Evolutionary conservation across 2,113 vertebrate genomes (phyloP).

Genomic region (Galbula dea): DNA sequence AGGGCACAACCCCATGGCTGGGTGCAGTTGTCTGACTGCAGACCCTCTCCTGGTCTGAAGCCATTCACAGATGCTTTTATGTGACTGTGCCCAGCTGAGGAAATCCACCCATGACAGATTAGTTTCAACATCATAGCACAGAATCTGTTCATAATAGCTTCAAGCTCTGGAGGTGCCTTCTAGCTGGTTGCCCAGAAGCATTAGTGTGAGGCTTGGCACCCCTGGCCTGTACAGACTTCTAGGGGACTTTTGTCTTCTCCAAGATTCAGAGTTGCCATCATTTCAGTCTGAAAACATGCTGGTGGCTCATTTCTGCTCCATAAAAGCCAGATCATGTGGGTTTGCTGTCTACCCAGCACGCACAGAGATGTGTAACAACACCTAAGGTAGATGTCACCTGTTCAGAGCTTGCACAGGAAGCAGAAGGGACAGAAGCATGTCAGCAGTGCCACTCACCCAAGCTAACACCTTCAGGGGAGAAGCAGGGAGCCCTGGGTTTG

Average conservation of each 20-base stretch:
- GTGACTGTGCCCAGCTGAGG: not conserved
- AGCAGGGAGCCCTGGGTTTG: not conserved
- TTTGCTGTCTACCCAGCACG: not conserved
- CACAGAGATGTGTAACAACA: not conserved
- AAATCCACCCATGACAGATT: not conserved
- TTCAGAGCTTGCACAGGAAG: not conserved
- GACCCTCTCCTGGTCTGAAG: not conserved
- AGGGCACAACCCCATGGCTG: not conserved
- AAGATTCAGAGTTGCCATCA: not conserved
- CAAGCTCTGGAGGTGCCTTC: not conserved
- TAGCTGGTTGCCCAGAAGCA: not conserved
- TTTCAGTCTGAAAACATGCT: not conserved
- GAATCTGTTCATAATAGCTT: not conserved
- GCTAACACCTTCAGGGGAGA: not conserved
- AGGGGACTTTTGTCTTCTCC: not conserved
- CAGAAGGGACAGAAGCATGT: not conserved
- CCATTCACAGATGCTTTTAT: not conserved
- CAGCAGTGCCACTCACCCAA: not conserved
- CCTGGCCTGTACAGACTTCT: not conserved
- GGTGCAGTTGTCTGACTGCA: not conserved
- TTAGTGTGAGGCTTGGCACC: not conserved
- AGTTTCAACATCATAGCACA: not conserved
- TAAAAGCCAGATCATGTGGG: not conserved
- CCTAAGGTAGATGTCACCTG: not conserved
- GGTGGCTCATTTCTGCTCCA: not conserved